Base-by-base conservation (phyloP, 2,113 vertebrate genomes). In the Microtus oregoni region DNA sequence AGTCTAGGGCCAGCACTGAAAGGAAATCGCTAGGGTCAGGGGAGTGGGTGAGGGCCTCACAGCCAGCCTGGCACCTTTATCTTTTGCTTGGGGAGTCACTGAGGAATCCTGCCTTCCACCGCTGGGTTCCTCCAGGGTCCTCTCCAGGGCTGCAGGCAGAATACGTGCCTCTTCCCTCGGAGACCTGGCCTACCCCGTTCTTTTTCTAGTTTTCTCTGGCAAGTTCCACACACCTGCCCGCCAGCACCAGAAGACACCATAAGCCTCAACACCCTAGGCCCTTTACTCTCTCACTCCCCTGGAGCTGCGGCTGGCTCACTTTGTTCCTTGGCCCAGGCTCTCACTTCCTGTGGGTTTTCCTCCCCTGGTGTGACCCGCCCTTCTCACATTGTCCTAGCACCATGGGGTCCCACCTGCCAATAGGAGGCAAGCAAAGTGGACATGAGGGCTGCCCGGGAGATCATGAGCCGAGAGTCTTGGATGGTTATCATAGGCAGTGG, bases 231-330 rank as follows among this genome's bases (percentile, higher is more conserved):
- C 19, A 28, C 12, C 70, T 32, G 30, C 72, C 28, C 28, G 41
- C n/a, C 52, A 17, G 35, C 22, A 41, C 47, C 50, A 35, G 61
- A 17, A 94, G 58, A 7, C 17, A 20, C 38, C 26, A 9, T 28
- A 38, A 0, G 26, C 11, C 0, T 17, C 26, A 4, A 10, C 44
- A 2, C 67, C 73, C 52, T 7, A 19, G 58, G n/a, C 44, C 47
- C 73, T 58, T 26, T 61, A 44, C 30, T 52, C 68, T 86, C 52
- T 55, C 17, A 7, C 22, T 55, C 67, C 50, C 61, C 88, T 47
- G 4, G 5, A 67, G 41, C 83, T 4, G 41, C 0, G 0, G 63
- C 9, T 67, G 5, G 83, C 15, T 67, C 14, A 20, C 58, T 68
- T 11, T 73, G 38, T 44, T 67, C 78, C 86, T 73, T 9, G 26